Evolutionary conservation across 2,113 vertebrate species (phyloP), one percentile per base, ranked within the genome.

Genomic region (Montifringilla adamsi): DNA sequence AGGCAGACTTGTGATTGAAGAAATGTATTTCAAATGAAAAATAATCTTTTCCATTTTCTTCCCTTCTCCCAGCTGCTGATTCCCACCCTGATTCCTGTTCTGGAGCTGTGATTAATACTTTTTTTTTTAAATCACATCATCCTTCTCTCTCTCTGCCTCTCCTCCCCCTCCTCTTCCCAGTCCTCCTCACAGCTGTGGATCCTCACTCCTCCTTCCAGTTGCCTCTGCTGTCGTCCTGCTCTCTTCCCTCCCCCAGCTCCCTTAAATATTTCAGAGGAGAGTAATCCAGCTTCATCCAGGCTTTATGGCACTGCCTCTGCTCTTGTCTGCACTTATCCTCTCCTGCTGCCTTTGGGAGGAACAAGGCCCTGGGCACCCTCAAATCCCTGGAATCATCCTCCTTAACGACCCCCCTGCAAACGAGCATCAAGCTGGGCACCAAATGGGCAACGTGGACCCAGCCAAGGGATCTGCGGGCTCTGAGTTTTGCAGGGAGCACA

Each of bases 41-140:
- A 96, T 96, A 91, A 95, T 97, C 80, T 96, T 96, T 97, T 97
- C 86, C 92, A 97, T 87, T 96, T 13, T 93, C 95, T 90, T 90
- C 93, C 52, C 63, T 69, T 95, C 64, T 97, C 92, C 96, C 97
- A 97, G 97, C 97, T 98, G 97, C 90, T 78, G 93, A 95, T 97
- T 98, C 96, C 97, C 94, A 96, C 85, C 92, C 93, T 90, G 27
- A 95, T 95, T 94, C 90, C 81, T 92, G 49, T 79, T 97, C 93
- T 97, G 93, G 94, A 96, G 69, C 88, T 87, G 90, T 94, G 97
- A 97, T 96, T 95, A 97, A 97, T 94, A 67, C 3, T 56, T 27
- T 26, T 24, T 37, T 41, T 20, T 21, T 27, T 2, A 47, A 76
- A 76, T 53, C 68, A 96, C 96, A 96, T 96, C 94, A 94, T 97